Percentiles rank a stretch among this genome's conserved stretches.
Conservation (phyloP, 2,113 vertebrate genomes). For the Cricetomys ansorgei region DNA sequence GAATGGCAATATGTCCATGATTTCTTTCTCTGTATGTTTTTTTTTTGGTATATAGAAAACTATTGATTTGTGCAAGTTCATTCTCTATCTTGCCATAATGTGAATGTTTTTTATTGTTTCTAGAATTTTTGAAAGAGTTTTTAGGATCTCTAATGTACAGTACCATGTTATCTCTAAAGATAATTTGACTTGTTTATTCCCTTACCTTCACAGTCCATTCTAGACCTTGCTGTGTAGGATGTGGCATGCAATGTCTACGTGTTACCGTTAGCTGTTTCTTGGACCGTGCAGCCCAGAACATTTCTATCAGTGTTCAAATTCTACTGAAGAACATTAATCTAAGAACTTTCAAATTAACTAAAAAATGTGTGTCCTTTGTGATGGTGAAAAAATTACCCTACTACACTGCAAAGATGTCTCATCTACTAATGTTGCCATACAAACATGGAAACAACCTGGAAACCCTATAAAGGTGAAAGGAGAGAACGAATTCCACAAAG, state of each 20-base stretch:
- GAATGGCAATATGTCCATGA: not conserved
- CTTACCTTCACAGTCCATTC: not conserved
- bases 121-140: not conserved
- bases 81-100: not conserved
- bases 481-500: not conserved
- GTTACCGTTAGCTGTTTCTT: not conserved
- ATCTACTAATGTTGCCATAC: too few relatives aligned
- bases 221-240: not conserved
- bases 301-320: not conserved
- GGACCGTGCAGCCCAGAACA: not conserved
- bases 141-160: not conserved
- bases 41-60: not conserved
- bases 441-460: not conserved
- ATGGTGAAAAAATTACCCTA: not conserved
- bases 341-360: constrained; percentile 1
- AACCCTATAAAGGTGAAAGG: not conserved
- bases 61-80: not conserved
- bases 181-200: not conserved
- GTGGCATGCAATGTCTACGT: not conserved
- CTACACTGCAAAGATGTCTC: not conserved
- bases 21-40: not conserved
- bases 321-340: not conserved
- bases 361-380: not conserved
- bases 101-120: not conserved
- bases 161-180: not conserved